These are phyloP conservation scores for Sapayoa aenigma DNA, from an alignment of 2,113 vertebrate genomes.

Conservation along the genomic window DNA sequence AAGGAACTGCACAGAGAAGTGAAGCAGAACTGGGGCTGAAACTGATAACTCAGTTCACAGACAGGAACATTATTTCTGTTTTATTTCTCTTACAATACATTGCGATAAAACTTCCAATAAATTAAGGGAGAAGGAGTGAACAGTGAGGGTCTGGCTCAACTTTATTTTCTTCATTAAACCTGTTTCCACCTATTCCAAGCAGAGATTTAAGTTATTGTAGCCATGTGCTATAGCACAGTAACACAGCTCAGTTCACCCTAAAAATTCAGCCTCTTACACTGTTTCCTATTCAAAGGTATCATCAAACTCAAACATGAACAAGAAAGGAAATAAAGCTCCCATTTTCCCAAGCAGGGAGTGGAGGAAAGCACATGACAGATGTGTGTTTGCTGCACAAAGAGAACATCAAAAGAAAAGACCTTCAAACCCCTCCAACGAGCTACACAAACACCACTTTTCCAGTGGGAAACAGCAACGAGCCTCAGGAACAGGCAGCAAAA, in stretches of 20 bases:
- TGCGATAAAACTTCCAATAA: background rate
- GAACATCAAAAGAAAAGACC: background rate
- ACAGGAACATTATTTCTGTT: accelerated
- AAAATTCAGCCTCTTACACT: background rate
- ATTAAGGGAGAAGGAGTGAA: background rate
- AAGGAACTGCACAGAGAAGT: accelerated
- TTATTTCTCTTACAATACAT: background rate
- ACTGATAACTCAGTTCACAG: accelerated
- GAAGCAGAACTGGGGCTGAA: background rate
- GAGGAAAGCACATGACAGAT: background rate
- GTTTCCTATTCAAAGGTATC: background rate
- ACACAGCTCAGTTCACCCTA: background rate
- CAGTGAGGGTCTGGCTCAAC: background rate
- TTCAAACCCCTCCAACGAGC: background rate
- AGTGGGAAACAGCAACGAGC: background rate
- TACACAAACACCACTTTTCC: background rate
- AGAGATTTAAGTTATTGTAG: background rate
- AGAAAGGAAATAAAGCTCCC: background rate
- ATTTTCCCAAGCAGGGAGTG: background rate
- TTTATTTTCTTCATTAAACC: background rate
- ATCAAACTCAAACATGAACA: background rate
- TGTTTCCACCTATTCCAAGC: background rate
- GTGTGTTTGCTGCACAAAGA: background rate
- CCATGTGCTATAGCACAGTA: background rate
- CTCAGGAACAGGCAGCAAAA: background rate